Evolutionary conservation across 2,113 vertebrate genomes (phyloP).

Genomic region (Epinephelus lanceolatus): DNA sequence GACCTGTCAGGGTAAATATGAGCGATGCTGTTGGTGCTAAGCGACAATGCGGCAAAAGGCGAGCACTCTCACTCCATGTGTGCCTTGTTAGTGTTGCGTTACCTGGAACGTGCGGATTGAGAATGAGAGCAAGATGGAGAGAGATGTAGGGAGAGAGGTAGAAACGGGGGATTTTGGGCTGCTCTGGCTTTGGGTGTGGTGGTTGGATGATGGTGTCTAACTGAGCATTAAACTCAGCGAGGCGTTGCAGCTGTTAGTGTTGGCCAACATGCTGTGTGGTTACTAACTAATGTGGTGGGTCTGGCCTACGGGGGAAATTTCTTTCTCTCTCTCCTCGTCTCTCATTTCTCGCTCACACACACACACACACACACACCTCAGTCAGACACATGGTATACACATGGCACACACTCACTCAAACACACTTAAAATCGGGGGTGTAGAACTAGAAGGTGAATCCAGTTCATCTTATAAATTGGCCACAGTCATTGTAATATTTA

Average conservation of each 20-base stretch:
- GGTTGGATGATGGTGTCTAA: constrained; percentile 52
- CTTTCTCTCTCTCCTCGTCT: constrained; percentile 25
- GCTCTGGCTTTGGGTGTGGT: constrained; percentile 57
- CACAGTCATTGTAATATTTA: not conserved
- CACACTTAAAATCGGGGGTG: not conserved
- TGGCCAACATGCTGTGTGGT: constrained; percentile 69
- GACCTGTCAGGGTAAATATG: constrained; percentile 29
- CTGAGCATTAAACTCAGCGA: constrained; percentile 58
- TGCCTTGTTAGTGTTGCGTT: constrained; percentile 33
- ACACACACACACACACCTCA: not conserved
- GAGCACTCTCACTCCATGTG: constrained; percentile 25
- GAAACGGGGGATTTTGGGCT: constrained; percentile 49
- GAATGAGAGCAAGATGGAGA: not conserved
- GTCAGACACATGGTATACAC: constrained; percentile 13
- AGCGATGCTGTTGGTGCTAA: constrained; percentile 10
- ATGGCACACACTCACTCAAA: not conserved
- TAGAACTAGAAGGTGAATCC: not conserved
- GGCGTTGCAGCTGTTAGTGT: constrained; percentile 71
- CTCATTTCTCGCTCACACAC: constrained; percentile 16
- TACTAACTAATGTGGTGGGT: constrained; percentile 61
- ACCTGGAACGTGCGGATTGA: constrained; percentile 29
- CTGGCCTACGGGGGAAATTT: constrained; percentile 45
- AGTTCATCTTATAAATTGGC: constrained; percentile 5
- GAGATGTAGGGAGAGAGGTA: not conserved
- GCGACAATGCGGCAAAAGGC: constrained; percentile 6